phyloP scores from a whole-genome alignment of 2,797 vertebrate species.

The Parauchenoglanis ngamensis region DNA sequence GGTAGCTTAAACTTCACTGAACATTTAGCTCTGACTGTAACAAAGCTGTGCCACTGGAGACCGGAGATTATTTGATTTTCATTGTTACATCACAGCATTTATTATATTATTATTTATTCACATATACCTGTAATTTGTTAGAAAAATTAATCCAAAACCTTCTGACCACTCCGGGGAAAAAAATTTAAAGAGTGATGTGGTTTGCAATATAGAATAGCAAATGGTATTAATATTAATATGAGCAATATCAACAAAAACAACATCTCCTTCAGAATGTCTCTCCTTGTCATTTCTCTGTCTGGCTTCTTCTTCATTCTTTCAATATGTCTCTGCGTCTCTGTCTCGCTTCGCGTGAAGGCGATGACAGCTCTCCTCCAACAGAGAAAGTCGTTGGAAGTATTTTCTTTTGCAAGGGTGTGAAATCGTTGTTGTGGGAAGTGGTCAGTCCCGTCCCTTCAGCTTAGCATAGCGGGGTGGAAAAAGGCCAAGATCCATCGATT shows the following conservation, averaged over 20 bases:
- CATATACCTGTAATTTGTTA: neutral
- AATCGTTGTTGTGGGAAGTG: conserved; percentile 54
- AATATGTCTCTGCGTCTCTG: neutral
- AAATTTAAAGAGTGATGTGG: neutral
- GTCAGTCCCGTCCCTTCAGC: conserved; percentile 48
- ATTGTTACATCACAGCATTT: neutral
- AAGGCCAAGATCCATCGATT: conserved; percentile 66
- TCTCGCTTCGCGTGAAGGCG: conserved; percentile 5
- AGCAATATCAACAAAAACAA: neutral
- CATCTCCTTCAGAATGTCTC: neutral
- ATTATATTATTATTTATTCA: neutral
- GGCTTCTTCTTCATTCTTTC: conserved; percentile 5
- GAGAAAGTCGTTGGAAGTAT: conserved; percentile 46
- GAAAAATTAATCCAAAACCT: no score
- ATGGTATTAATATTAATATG: conserved; percentile 22
- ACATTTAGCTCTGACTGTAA: neutral
- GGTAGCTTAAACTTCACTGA: neutral
- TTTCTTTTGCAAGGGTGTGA: conserved; percentile 53
- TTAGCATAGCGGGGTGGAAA: conserved; percentile 59
- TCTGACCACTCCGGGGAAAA: neutral
- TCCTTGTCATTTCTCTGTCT: conserved; percentile 6
- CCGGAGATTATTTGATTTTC: neutral
- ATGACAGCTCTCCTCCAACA: conserved; percentile 44
- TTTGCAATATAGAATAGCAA: neutral
- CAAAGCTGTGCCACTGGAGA: neutral